Conservation (phyloP, 2,113 vertebrate genomes). For the Trogon melanurus region DNA sequence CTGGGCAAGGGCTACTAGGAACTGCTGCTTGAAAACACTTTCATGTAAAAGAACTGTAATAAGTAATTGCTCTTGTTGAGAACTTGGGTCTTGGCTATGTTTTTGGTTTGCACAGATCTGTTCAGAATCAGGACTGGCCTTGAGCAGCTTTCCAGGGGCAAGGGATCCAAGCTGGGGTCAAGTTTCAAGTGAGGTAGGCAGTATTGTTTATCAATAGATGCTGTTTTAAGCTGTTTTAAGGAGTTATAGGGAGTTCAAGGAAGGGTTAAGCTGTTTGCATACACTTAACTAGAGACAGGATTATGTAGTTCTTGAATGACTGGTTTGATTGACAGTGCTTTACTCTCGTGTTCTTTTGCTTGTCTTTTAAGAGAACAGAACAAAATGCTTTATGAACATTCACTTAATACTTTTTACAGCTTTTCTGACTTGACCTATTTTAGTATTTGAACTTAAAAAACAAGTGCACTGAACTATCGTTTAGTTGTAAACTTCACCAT, state of each 20-base stretch:
- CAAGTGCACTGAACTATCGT: background rate
- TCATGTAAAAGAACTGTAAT: background rate
- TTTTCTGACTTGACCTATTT: background rate
- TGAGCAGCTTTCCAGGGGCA: background rate
- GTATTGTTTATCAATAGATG: background rate
- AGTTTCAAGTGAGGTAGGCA: background rate
- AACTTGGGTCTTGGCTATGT: background rate
- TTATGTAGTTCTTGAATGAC: background rate
- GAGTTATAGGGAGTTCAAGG: background rate
- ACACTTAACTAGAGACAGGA: background rate
- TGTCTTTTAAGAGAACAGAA: background rate
- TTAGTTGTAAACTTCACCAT: background rate
- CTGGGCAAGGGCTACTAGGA: background rate
- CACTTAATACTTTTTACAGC: background rate
- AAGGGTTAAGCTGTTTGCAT: slow-evolving; percentile 8
- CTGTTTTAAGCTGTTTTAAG: background rate
- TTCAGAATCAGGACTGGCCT: background rate
- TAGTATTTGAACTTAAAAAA: background rate
- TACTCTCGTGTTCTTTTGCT: background rate
- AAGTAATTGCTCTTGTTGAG: background rate
- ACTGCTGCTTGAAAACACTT: background rate
- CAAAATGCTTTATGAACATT: background rate
- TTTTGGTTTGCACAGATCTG: background rate
- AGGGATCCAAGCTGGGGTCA: background rate
- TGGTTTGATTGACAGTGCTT: background rate